These are phyloP conservation scores for Eutrigla gurnardus DNA, from an alignment of 2,797 vertebrate species.

Conservation along the genomic window DNA sequence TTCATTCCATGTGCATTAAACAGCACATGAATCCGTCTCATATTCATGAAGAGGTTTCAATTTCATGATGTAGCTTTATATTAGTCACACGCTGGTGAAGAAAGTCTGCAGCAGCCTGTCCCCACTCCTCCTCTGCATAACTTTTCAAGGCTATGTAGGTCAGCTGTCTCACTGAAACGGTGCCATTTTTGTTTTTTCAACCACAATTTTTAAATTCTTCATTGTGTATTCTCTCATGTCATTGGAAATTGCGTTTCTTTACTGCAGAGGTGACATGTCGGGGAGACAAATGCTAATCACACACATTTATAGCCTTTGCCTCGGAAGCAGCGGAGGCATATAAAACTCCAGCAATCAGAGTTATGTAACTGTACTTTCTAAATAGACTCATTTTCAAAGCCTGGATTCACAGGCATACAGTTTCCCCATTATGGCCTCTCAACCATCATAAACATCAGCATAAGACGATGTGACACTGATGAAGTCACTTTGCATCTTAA, in stretches of 20 bases:
- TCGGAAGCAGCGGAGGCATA: conserved; percentile 18
- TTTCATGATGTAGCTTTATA: conserved; percentile 55
- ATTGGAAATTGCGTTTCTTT: conserved; percentile 25
- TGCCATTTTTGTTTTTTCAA: conserved; percentile 37
- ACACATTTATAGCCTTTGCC: not conserved
- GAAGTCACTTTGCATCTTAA: conserved; percentile 36
- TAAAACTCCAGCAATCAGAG: conserved; percentile 22
- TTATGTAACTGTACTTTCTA: conserved; percentile 42
- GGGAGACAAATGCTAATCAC: conserved; percentile 52
- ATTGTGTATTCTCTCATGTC: conserved; percentile 59
- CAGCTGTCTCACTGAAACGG: conserved; percentile 58
- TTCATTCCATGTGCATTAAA: conserved; percentile 34
- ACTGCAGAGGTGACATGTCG: conserved; percentile 17
- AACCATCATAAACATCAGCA: conserved; percentile 11
- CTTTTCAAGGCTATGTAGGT: conserved; percentile 69
- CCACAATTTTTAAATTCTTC: conserved; percentile 31
- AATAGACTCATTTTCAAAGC: conserved; percentile 44
- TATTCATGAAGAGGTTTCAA: conserved; percentile 45
- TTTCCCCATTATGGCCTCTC: conserved; percentile 34
- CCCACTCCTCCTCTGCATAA: conserved; percentile 45
- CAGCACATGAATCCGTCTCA: conserved; percentile 23
- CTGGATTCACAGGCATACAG: conserved; percentile 8
- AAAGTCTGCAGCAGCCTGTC: conserved; percentile 52
- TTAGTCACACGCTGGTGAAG: conserved; percentile 56
- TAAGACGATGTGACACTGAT: conserved; percentile 26